Percentiles rank a stretch among this genome's conserved stretches.
Conservation (phyloP, 2,888 invertebrate genomes). For the Drosophila kuntzei region DNA sequence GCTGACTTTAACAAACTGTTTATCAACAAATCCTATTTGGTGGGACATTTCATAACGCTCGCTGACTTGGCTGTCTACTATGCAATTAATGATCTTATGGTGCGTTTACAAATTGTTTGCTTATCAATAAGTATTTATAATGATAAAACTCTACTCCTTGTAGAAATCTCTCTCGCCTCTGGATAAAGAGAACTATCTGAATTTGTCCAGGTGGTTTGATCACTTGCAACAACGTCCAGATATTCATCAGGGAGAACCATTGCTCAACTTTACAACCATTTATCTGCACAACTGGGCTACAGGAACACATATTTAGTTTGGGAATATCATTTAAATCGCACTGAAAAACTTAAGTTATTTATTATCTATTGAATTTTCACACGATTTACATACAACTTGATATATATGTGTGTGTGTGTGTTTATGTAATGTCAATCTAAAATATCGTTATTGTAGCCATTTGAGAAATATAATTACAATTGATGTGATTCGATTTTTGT, state of each 20-base stretch:
- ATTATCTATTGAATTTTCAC: constrained; percentile 69
- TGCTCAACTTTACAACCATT: constrained; percentile 84
- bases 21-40: constrained; percentile 87
- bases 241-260: constrained; percentile 86
- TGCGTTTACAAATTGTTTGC: constrained; percentile 84
- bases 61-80: constrained; percentile 91
- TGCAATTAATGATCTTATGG: constrained; percentile 89
- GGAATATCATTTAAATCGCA: constrained; percentile 28
- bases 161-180: constrained; percentile 88
- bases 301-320: constrained; percentile 83
- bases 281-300: constrained; percentile 85
- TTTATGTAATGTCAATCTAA: constrained; percentile 65
- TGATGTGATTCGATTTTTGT: constrained; percentile 43
- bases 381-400: constrained; percentile 18
- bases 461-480: constrained; percentile 61
- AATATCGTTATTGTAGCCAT: constrained; percentile 58
- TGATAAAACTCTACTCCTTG: constrained; percentile 11
- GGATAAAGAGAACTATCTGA: constrained; percentile 89
- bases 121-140: not conserved
- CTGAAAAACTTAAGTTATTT: constrained; percentile 67
- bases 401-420: constrained; percentile 20
- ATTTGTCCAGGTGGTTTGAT: constrained; percentile 92
- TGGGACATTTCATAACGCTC: constrained; percentile 87
- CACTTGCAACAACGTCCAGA: constrained; percentile 90
- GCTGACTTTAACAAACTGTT: constrained; percentile 87